Evolutionary conservation across 1,140 invertebrate species (phyloP).

Genomic region (Apis florea): DNA sequence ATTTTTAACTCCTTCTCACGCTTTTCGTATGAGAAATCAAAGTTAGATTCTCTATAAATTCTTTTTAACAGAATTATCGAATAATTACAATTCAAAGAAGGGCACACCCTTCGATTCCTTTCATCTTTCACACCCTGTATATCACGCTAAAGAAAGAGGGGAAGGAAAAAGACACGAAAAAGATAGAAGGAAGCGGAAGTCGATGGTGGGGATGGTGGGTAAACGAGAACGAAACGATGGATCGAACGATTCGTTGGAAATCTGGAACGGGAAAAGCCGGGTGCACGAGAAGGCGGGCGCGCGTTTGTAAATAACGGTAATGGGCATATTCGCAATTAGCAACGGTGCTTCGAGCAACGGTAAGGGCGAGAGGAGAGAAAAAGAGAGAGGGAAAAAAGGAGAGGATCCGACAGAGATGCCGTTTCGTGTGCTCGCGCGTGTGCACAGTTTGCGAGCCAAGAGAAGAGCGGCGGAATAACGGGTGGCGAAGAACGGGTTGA

Average conservation of each 20-base stretch:
- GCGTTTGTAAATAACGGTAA: constrained; percentile 53
- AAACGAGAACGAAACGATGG: not conserved
- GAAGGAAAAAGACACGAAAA: not conserved
- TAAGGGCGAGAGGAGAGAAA: constrained; percentile 36
- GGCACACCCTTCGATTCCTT: not conserved
- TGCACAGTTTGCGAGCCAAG: constrained; percentile 32
- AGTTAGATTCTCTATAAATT: too few relatives aligned
- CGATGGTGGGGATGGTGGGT: not conserved
- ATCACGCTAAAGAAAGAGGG: not conserved
- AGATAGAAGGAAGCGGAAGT: not conserved
- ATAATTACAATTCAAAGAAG: not conserved
- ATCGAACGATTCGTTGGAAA: constrained; percentile 49
- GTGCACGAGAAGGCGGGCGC: not conserved
- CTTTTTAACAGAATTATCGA: too few relatives aligned
- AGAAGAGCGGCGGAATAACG: constrained; percentile 24
- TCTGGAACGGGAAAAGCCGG: constrained; percentile 21
- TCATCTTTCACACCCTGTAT: not conserved
- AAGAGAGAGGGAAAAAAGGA: too few relatives aligned
- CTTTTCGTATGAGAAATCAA: too few relatives aligned
- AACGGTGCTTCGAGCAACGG: constrained; percentile 36
- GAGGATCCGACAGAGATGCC: constrained; percentile 33
- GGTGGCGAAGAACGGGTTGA: constrained; percentile 11
- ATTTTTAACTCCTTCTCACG: too few relatives aligned
- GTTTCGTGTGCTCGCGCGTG: constrained; percentile 21
- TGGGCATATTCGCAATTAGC: constrained; percentile 58